These are phyloP conservation scores for Caenorhabditis uteleia DNA, from an alignment of 2,888 invertebrate genomes.

Conservation along the genomic window DNA sequence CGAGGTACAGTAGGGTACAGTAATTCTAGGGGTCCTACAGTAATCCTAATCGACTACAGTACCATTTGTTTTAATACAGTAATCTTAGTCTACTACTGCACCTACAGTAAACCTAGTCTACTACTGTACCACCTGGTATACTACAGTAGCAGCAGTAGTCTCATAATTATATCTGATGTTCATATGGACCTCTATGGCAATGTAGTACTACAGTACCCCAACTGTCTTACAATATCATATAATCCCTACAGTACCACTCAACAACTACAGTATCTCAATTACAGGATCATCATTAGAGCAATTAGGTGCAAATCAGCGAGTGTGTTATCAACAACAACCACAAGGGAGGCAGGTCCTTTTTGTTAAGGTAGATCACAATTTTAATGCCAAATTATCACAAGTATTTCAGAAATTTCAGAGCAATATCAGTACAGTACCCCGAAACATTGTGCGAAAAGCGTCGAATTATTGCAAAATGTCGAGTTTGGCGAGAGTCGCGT, in stretches of 20 bases:
- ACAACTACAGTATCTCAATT: neutral
- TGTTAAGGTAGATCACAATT: constrained; percentile 3
- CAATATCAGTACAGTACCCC: constrained; percentile 1
- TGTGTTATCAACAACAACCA: neutral
- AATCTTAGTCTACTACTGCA: too few species aligned
- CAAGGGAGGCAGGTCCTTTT: constrained; percentile 5
- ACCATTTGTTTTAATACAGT: constrained; percentile 7
- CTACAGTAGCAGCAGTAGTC: too few species aligned
- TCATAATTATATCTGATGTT: too few species aligned
- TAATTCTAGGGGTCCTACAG: too few species aligned
- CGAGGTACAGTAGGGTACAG: too few species aligned
- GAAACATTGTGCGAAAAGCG: constrained; percentile 13
- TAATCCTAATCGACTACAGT: too few species aligned
- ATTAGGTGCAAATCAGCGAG: neutral
- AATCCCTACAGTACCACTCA: too few species aligned
- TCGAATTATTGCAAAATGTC: constrained; percentile 26
- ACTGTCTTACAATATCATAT: too few species aligned
- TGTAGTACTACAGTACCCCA: too few species aligned
- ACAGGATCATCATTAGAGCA: constrained; percentile 1
- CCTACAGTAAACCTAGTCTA: too few species aligned
- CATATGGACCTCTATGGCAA: too few species aligned
- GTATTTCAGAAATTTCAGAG: constrained; percentile 18
- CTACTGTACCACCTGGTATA: too few species aligned
- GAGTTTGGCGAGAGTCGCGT: constrained; percentile 33
- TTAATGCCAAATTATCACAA: neutral